Evolutionary conservation across 2,888 invertebrate species (phyloP).

Genomic region (Gnatocerus cornutus): DNA sequence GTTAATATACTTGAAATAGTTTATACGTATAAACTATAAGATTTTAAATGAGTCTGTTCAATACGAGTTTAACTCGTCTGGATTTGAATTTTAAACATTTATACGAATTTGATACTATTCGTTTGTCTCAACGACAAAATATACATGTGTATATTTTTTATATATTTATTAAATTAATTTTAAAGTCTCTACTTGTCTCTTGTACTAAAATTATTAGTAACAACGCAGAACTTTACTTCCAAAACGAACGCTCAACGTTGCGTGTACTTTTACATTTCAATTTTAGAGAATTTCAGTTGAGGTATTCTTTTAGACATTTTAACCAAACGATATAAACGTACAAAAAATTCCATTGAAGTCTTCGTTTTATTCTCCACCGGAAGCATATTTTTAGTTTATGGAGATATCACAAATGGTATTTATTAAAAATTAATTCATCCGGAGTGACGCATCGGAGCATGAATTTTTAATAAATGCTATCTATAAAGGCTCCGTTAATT

Average conservation of each 20-base stretch:
- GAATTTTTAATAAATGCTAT: too few relatives aligned
- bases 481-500: too few relatives aligned
- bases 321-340: too few relatives aligned
- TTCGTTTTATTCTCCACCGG: too few relatives aligned
- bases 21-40: constrained; percentile 16
- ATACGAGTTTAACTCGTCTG: background rate
- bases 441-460: too few relatives aligned
- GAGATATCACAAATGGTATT: too few relatives aligned
- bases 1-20: constrained; percentile 14
- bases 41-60: constrained; percentile 2
- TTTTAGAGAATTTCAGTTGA: background rate
- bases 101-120: background rate
- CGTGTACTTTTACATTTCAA: background rate
- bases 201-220: too few relatives aligned
- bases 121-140: background rate
- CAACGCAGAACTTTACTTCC: background rate
- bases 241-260: background rate
- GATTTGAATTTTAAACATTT: constrained; percentile 9
- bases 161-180: background rate
- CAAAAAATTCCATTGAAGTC: too few relatives aligned
- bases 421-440: too few relatives aligned
- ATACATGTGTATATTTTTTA: constrained; percentile 2
- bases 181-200: background rate
- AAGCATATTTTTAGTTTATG: too few relatives aligned
- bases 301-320: background rate